Percentiles rank a stretch among this genome's conserved stretches.
phyloP scores from a whole-genome alignment of 2,888 invertebrate genomes.

The Temnothorax rugatulus region DNA sequence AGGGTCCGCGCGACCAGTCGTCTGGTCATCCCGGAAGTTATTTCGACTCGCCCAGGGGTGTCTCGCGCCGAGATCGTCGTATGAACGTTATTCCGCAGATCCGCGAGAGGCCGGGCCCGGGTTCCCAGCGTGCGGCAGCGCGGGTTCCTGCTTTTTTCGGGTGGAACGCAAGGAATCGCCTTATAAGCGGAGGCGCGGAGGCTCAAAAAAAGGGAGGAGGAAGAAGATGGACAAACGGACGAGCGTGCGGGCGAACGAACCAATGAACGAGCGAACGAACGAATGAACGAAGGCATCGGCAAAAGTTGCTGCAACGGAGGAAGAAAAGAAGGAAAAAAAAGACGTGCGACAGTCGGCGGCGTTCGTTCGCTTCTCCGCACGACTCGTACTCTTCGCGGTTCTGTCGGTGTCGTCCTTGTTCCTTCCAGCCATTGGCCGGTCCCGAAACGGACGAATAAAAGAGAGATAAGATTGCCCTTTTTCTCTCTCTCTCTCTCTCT shows the following conservation, averaged over 20 bases:
- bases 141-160: conserved; percentile 78
- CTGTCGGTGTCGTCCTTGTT: conserved; percentile 63
- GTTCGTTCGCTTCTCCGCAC: conserved; percentile 56
- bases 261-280: conserved; percentile 37
- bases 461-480: conserved; percentile 56
- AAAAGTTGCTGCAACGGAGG: conserved; percentile 60
- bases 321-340: conserved; percentile 73
- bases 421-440: conserved; percentile 66
- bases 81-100: conserved; percentile 61
- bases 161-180: conserved; percentile 84
- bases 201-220: conserved; percentile 74
- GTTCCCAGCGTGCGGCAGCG: conserved; percentile 66
- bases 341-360: conserved; percentile 80
- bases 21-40: conserved; percentile 43
- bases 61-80: conserved; percentile 29
- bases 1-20: conserved; percentile 12
- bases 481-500: neutral
- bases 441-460: conserved; percentile 71
- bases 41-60: conserved; percentile 43
- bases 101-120: conserved; percentile 54
- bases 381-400: conserved; percentile 59
- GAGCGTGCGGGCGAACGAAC: conserved; percentile 54
- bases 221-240: conserved; percentile 69
- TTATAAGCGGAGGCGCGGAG: conserved; percentile 82
- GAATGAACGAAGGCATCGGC: conserved; percentile 62